phyloP scores from a whole-genome alignment of 1,140 invertebrate species.

The Anadara kagoshimensis region DNA sequence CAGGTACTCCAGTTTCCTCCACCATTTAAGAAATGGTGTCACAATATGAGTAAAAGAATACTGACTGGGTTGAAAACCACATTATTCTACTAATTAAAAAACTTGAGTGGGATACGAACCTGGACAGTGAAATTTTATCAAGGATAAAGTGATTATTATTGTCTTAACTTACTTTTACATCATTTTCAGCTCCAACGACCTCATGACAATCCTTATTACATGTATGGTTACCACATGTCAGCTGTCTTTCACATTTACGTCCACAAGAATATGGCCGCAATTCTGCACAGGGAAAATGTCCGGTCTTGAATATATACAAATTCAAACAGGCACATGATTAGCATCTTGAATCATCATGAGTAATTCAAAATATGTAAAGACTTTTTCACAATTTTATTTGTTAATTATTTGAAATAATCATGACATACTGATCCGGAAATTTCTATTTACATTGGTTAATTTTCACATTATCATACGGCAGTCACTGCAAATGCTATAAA shows the following conservation, averaged over 20 bases:
- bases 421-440: too few species aligned
- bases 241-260: slow-evolving; percentile 80
- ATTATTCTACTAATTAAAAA: too few species aligned
- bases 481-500: too few species aligned
- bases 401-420: too few species aligned
- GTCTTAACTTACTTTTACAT: slow-evolving; percentile 37
- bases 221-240: slow-evolving; percentile 87
- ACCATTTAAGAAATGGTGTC: too few species aligned
- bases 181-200: slow-evolving; percentile 70
- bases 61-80: too few species aligned
- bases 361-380: background rate
- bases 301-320: slow-evolving; percentile 71
- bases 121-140: background rate
- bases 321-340: background rate
- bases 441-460: too few species aligned
- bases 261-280: slow-evolving; percentile 84
- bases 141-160: background rate
- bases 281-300: slow-evolving; percentile 83
- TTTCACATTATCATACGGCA: too few species aligned
- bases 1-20: too few species aligned
- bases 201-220: slow-evolving; percentile 85
- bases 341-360: background rate
- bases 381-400: too few species aligned
- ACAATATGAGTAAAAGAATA: too few species aligned
- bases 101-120: too few species aligned